phyloP scores from a whole-genome alignment of 2,113 vertebrate species.

The Saiga tatarica region DNA sequence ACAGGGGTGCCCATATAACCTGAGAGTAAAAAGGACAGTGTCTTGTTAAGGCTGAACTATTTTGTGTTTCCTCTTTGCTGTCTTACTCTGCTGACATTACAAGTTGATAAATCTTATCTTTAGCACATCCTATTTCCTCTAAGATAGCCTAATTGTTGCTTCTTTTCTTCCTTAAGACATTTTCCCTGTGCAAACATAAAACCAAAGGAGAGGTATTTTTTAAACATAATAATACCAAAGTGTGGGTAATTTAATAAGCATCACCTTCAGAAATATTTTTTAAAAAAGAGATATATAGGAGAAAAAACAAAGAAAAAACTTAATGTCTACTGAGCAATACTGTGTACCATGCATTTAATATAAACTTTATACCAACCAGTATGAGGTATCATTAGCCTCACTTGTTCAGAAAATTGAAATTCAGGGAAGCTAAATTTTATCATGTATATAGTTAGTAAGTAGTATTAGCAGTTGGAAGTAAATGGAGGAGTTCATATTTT shows the following conservation, averaged over 20 bases:
- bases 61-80: background rate
- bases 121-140: background rate
- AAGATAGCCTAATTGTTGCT: background rate
- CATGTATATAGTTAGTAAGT: background rate
- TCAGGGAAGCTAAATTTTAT: background rate
- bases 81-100: background rate
- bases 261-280: background rate
- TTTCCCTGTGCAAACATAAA: background rate
- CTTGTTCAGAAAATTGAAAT: background rate
- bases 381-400: background rate
- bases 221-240: background rate
- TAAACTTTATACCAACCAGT: background rate
- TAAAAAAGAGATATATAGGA: background rate
- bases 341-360: background rate
- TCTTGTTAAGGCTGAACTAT: background rate
- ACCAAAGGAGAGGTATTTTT: background rate
- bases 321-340: background rate
- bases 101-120: background rate
- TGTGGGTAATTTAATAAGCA: background rate
- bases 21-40: background rate
- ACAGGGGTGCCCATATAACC: background rate
- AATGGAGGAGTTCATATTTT: background rate
- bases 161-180: background rate
- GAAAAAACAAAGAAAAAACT: background rate
- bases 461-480: background rate